Base-by-base conservation (phyloP, 2,888 invertebrate genomes). In the Stenichneumon culpator region DNA sequence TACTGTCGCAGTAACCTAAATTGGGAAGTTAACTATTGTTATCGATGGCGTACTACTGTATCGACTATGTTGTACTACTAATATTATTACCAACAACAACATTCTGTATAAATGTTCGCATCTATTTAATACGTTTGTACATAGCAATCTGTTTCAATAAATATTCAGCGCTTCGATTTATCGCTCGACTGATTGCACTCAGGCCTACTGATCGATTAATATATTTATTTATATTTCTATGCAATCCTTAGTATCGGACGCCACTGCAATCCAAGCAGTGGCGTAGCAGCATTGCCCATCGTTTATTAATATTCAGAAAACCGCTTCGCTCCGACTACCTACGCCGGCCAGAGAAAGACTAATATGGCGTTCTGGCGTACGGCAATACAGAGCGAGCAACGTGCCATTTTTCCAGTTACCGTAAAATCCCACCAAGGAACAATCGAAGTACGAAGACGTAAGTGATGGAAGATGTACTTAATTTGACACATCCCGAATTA, bases 41-140 rank as follows among this genome's bases (percentile, higher is more conserved):
- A 91, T 89, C 89, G 87, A 86, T 89, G 88, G 87, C 88, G 82
- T 80, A 84, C 57, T 44, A 75, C 77, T 67, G 86, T 91, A 90
- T 90, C 87, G 89, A 90, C 88, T 83, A 84, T 54, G 74, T 89
- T 88, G 87, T 80, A 85, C 86, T 70, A 72, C 67, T 72, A 75
- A 54, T 72, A 81, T 52, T 75, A 79, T 72, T 67, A 80, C 73
- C 57, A 73, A 54, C 32, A 60, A 85, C 70, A 73, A 80, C 85
- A 82, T 79, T 81, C 85, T 89, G 91, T 92, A 90, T 92, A 92
- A 92, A 92, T 92, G 91, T 91, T 92, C 90, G 89, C 88, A 80
- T 92, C 89, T 91, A 91, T 92, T 92, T 90, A 92, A 91, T 92
- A 92, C 92, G 90, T 92, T 92, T 92, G 91, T 92, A 92, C 90